A percentile compares a stretch with the other conserved stretches of the same genome.
phyloP scores from a whole-genome alignment of 2,888 invertebrate species.

The Acleris sparsana region DNA sequence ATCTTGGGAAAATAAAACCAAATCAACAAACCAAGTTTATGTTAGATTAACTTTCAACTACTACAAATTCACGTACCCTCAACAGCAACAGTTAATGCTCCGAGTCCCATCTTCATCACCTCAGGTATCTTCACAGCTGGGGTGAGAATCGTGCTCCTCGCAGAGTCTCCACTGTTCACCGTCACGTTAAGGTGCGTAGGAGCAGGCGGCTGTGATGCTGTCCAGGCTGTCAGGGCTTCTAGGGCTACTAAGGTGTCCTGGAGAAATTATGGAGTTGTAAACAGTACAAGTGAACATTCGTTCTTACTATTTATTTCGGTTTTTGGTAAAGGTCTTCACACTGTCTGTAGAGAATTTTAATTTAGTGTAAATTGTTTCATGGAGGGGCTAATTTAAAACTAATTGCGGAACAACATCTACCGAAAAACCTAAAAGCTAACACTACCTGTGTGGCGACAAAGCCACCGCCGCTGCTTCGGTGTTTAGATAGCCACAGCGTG shows the following conservation, averaged over 20 bases:
- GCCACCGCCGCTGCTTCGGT: conserved; percentile 87
- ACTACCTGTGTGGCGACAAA: conserved; percentile 89
- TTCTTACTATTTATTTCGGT: no score
- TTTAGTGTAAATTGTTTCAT: no score
- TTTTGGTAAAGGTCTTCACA: no score
- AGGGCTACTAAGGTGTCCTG: conserved; percentile 85
- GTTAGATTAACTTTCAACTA: no score
- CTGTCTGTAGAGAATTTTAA: no score
- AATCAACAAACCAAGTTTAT: no score
- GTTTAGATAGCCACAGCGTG: conserved; percentile 88
- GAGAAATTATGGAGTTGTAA: background rate
- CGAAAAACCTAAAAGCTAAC: no score
- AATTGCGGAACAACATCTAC: no score
- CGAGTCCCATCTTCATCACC: conserved; percentile 50
- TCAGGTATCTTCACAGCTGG: conserved; percentile 56
- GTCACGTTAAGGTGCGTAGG: conserved; percentile 61
- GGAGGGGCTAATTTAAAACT: no score
- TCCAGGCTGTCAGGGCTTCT: conserved; percentile 81
- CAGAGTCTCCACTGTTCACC: conserved; percentile 44
- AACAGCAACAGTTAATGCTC: conserved; percentile 54
- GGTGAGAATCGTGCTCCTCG: conserved; percentile 45
- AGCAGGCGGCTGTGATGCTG: conserved; percentile 48
- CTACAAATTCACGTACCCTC: conserved; percentile 49
- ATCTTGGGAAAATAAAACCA: no score
- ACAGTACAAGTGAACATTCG: no score